Evolutionary conservation across 2,113 vertebrate species (phyloP).

Genomic region (Orthonyx spaldingii): DNA sequence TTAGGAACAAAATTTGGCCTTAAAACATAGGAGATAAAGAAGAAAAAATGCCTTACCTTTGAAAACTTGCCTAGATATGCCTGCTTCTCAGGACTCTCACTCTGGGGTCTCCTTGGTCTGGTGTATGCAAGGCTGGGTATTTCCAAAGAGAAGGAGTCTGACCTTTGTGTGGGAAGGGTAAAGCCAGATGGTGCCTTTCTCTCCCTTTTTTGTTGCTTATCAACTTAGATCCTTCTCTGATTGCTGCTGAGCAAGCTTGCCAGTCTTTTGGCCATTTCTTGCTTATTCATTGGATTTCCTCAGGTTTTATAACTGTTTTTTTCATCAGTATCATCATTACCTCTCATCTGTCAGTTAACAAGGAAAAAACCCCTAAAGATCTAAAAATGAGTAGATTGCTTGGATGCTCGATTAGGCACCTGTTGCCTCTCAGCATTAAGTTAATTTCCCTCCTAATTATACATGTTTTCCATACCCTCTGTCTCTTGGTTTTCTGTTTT

Average conservation of each 20-base stretch:
- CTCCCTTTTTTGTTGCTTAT: background rate
- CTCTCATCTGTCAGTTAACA: slow-evolving; percentile 5
- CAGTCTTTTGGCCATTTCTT: background rate
- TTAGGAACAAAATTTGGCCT: background rate
- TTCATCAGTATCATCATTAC: background rate
- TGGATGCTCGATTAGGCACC: slow-evolving; percentile 42
- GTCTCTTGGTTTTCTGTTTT: background rate
- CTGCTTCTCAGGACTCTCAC: background rate
- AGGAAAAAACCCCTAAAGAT: background rate
- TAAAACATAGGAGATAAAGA: background rate
- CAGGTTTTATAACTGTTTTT: background rate
- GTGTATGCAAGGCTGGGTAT: background rate
- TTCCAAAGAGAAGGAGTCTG: background rate
- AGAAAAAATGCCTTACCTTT: background rate
- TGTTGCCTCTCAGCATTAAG: slow-evolving; percentile 59
- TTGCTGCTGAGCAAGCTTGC: background rate
- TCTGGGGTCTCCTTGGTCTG: background rate
- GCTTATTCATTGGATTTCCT: background rate
- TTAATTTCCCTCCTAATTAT: slow-evolving; percentile 47
- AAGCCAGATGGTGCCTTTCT: background rate
- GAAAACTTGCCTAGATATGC: background rate
- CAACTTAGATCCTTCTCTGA: background rate
- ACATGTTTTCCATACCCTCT: background rate
- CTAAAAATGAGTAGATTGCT: slow-evolving; percentile 12
- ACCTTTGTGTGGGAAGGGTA: background rate